Base-by-base conservation (phyloP, 2,888 invertebrate species). In the Tenthredo amoena region DNA sequence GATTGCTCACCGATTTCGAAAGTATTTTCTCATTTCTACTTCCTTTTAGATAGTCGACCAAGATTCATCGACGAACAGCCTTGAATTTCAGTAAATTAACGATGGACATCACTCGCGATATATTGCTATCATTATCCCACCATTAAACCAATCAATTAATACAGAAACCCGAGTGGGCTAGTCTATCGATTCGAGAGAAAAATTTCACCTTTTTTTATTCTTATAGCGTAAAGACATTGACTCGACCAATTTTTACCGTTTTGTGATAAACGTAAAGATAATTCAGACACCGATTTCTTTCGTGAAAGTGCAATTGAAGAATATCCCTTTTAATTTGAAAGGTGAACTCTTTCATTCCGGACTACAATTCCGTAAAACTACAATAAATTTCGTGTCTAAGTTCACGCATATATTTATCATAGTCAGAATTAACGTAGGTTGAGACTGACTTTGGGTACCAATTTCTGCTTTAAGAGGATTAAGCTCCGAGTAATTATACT, bases 61-160 rank as follows among this genome's bases (percentile, higher is more conserved):
- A 55, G n/a, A 55, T 55, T n/a, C 55, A 55, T 34, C 26, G 68
- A 34, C 18, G 10, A 68, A 26, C 34, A 68, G 31, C 7, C 34
- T 68, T 18, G 26, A 18, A 15, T 34, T 68, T 68, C 26, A 18
- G 12, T 31, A 68, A 68, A 68, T 68, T 68, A 68, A 68, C 34
- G 68, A 34, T n/a, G 55, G 34, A 68, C 68, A 68, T 68, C 68
- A 34, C 6, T 68, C 3, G 68, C 15, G 26, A 34, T 68, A 68
- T 68, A 68, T 68, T 34, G 68, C 68, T 68, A 34, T 18, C 68
- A 68, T 68, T 68, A 68, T 68, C 68, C 34, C 15, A 31, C 34
- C 68, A 68, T 34, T 68, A 68, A 34, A 68, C 31, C 31, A 18
- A 34, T 31, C 68, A 34, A 68, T 55, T 55, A 55, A n/a, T 55